These are phyloP conservation scores for Leptopterna dolabrata DNA, from an alignment of 2,888 invertebrate genomes.

Conservation along the genomic window DNA sequence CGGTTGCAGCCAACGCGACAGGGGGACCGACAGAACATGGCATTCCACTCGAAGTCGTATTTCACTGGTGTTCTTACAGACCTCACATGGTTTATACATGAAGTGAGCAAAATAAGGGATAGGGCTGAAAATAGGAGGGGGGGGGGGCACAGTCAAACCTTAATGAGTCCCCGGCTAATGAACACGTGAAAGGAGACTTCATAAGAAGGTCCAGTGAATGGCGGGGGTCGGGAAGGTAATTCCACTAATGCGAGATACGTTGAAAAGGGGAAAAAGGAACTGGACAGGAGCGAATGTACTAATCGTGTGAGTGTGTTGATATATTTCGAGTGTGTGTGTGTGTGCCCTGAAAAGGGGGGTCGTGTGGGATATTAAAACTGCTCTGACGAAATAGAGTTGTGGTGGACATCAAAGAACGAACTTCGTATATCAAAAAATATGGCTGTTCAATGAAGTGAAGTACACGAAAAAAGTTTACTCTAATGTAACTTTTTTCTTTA, in stretches of 20 bases:
- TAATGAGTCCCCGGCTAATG: constrained; percentile 10
- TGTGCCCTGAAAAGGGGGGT: not conserved
- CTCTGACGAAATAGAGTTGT: not conserved
- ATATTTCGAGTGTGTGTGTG: not conserved
- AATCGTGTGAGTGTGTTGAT: too few species aligned
- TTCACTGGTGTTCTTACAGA: not conserved
- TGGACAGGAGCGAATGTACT: not conserved
- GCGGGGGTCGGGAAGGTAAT: not conserved
- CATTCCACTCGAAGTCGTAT: not conserved
- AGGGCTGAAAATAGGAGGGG: too few species aligned
- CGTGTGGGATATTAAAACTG: not conserved
- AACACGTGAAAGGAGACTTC: not conserved
- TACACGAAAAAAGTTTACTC: too few species aligned
- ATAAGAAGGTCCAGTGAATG: not conserved
- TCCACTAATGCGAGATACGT: constrained; percentile 15
- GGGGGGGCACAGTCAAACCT: too few species aligned
- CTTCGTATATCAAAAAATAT: not conserved
- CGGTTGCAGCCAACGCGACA: too few species aligned
- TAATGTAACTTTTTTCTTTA: too few species aligned
- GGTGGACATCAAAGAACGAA: not conserved
- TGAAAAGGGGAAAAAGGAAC: not conserved
- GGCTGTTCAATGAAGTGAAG: too few species aligned
- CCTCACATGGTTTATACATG: not conserved
- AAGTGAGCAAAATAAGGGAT: not conserved
- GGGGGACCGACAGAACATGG: too few species aligned